Evolutionary conservation across 2,797 vertebrate genomes (phyloP).

Genomic region (Eulemur mongoz): DNA sequence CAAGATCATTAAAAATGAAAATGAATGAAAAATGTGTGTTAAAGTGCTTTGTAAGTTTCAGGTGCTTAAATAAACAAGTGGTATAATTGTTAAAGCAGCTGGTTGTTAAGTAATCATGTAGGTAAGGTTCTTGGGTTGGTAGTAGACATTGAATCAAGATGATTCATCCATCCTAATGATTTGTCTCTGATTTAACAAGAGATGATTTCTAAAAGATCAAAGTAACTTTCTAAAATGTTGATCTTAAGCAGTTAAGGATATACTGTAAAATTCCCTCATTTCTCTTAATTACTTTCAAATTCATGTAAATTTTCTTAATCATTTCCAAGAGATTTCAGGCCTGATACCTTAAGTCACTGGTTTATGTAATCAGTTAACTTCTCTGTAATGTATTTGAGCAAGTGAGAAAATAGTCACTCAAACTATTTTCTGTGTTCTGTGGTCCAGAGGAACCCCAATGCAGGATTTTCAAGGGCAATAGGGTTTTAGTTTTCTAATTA

Average conservation of each 20-base stretch:
- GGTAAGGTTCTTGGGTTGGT: not conserved
- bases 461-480: not conserved
- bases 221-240: slow-evolving; percentile 36
- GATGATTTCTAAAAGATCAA: slow-evolving; percentile 44
- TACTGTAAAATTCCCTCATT: not conserved
- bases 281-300: slow-evolving; percentile 31
- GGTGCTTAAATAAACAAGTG: not conserved
- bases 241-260: not conserved
- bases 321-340: slow-evolving; percentile 47
- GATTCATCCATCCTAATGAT: not conserved
- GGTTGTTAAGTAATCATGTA: not conserved
- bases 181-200: slow-evolving; percentile 28
- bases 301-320: slow-evolving; percentile 50
- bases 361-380: slow-evolving; percentile 12
- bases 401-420: not conserved
- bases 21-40: slow-evolving; percentile 11
- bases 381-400: not conserved
- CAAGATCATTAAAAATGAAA: slow-evolving; percentile 19
- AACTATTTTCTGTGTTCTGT: slow-evolving; percentile 30
- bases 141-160: not conserved
- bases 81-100: not conserved
- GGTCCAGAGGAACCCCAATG: slow-evolving; percentile 14
- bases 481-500: not conserved
- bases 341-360: not conserved
- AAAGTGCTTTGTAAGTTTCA: not conserved